These are phyloP conservation scores for Danio albolineatus DNA, from an alignment of 2,797 vertebrate genomes.

Conservation along the genomic window DNA sequence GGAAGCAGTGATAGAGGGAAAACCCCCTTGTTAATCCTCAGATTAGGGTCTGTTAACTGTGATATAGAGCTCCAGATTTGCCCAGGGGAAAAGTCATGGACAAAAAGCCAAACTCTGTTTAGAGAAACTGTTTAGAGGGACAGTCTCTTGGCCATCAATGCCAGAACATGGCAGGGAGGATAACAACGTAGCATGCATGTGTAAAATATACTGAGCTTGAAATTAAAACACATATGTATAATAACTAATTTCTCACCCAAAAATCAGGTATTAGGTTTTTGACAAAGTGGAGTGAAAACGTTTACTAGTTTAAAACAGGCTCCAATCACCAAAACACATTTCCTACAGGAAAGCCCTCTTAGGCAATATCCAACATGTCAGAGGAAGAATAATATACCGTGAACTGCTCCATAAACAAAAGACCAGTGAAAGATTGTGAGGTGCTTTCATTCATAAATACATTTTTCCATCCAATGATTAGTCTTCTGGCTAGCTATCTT, in stretches of 20 bases:
- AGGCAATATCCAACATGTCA: slow-evolving; percentile 29
- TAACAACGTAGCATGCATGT: not conserved
- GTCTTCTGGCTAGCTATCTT: slow-evolving; percentile 62
- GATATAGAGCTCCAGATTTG: slow-evolving; percentile 54
- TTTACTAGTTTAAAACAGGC: not conserved
- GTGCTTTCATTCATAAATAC: slow-evolving; percentile 58
- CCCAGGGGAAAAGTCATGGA: slow-evolving; percentile 42
- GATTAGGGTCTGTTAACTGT: slow-evolving; percentile 59
- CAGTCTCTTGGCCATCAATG: slow-evolving; percentile 39
- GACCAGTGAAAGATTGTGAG: slow-evolving; percentile 42
- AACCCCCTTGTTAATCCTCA: slow-evolving; percentile 54
- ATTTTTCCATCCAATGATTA: slow-evolving; percentile 56
- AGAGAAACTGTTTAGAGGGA: slow-evolving; percentile 48
- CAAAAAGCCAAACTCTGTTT: slow-evolving; percentile 38
- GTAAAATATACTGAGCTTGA: not conserved
- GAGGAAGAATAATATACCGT: not conserved
- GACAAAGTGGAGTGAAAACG: slow-evolving; percentile 8
- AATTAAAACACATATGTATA: too few relatives aligned
- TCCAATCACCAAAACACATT: not conserved
- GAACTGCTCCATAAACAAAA: slow-evolving; percentile 34
- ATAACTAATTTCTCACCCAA: not conserved
- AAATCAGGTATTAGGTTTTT: not conserved
- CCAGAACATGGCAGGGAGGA: not conserved
- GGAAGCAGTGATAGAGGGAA: slow-evolving; percentile 24
- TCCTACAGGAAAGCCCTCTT: not conserved